Evolutionary conservation across 2,888 invertebrate species (phyloP).

Genomic region (Leptinotarsa juncta): DNA sequence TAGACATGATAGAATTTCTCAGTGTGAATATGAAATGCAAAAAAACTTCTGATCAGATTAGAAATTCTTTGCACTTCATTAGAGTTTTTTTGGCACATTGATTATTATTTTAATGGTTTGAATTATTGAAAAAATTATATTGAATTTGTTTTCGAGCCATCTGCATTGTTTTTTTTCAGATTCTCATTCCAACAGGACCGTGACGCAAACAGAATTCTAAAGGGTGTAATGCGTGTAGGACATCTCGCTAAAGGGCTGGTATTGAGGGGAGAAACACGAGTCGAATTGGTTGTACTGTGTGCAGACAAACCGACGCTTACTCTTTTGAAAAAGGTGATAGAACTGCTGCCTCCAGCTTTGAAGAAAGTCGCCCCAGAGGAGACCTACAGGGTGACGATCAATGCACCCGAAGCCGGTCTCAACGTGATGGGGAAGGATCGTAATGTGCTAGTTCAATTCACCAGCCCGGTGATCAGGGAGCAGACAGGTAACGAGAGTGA

Average conservation of each 20-base stretch:
- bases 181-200: slow-evolving; percentile 77
- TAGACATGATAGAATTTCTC: too few relatives aligned
- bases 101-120: too few relatives aligned
- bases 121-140: too few relatives aligned
- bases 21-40: too few relatives aligned
- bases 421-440: slow-evolving; percentile 83
- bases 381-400: slow-evolving; percentile 86
- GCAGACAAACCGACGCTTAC: slow-evolving; percentile 93
- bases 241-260: slow-evolving; percentile 90
- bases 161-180: slow-evolving; percentile 50
- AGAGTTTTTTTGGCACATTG: too few relatives aligned
- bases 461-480: slow-evolving; percentile 94
- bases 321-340: slow-evolving; percentile 84
- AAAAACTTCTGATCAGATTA: too few relatives aligned
- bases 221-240: slow-evolving; percentile 97
- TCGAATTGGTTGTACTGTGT: slow-evolving; percentile 94
- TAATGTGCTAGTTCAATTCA: slow-evolving; percentile 88
- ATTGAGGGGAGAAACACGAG: slow-evolving; percentile 88
- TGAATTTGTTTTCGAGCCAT: too few relatives aligned
- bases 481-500: slow-evolving; percentile 68
- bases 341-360: slow-evolving; percentile 85
- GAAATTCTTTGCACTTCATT: too few relatives aligned
- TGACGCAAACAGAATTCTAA: slow-evolving; percentile 78
- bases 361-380: slow-evolving; percentile 78
- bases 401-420: slow-evolving; percentile 87